Evolutionary conservation across 23 tunicate genomes (phyloP), one percentile per base, ranked within the genome.

Genomic region (Diplosoma virens): DNA sequence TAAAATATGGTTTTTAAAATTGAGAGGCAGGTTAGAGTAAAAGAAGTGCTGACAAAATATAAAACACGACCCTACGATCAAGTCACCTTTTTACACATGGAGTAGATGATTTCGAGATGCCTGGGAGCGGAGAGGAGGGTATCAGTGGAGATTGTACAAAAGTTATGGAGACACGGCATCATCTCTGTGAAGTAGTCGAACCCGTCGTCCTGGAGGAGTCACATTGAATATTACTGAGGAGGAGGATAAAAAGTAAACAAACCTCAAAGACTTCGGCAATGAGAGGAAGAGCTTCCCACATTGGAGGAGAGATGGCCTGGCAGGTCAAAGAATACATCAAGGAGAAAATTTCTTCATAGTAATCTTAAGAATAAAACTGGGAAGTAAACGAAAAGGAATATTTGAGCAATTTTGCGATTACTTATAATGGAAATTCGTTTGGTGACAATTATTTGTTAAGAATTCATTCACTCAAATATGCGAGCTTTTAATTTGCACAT

Each of bases 101-200:
- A 37, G 64, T 27, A 95, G 1, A 95, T 75, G 1, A 84, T 76
- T 71, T 95, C 96, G 48, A 95, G 30, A 76, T 95, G 64, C 22
- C 78, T 48, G 18, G 96, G 81, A 60, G 80, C 81, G 25, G 96
- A 70, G 14, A 95, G 78, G 25, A 95, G 47, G 0, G 84, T 72
- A n/a, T 54, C 76, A 14, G 99, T 75, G 81, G 76, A 96, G 32
- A 89, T 73, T 21, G 91, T 86, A 41, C 87, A 86, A 79, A 77
- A 95, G 75, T 90, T 95, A 74, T 95, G 99, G 37, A 95, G 78
- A 32, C 84, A 88, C 5, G 99, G 99, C 96, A 89, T 89, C 99
- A 95, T 95, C 28, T 95, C 99, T 16, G 89, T 73, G 73, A 95
- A 95, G 63, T 76, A 95, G 56, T 95, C 99, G 30, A 84, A 86